A percentile compares a stretch with the other conserved stretches of the same genome.
Conservation (phyloP, 2,888 invertebrate genomes). For the Oeneis ivallda region DNA sequence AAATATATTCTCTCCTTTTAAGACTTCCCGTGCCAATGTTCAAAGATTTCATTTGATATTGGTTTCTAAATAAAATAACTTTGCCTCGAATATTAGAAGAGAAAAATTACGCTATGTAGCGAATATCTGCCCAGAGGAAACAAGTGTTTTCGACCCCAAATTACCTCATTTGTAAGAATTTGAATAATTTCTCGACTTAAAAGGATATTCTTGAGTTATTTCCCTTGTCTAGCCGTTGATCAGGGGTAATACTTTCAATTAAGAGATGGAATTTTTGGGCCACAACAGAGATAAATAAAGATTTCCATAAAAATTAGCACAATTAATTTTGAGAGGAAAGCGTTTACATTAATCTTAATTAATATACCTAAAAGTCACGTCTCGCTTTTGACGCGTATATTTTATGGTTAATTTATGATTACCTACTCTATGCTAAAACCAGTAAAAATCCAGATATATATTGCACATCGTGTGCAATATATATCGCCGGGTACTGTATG, state of each 20-base stretch:
- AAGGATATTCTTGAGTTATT: slow-evolving; percentile 48
- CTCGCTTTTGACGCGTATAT: too few relatives aligned
- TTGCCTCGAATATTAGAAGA: slow-evolving; percentile 4
- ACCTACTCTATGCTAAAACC: too few relatives aligned
- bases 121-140: slow-evolving; percentile 20
- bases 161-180: slow-evolving; percentile 43
- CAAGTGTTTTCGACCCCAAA: slow-evolving; percentile 35
- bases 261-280: slow-evolving; percentile 17
- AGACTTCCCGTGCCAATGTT: background rate
- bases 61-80: slow-evolving; percentile 4
- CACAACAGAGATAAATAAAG: slow-evolving; percentile 17
- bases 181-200: slow-evolving; percentile 46
- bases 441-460: too few relatives aligned
- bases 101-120: background rate
- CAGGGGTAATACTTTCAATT: slow-evolving; percentile 30
- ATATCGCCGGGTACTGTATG: too few relatives aligned
- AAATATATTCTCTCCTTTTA: background rate
- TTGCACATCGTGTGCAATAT: too few relatives aligned
- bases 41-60: slow-evolving; percentile 3
- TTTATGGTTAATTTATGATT: too few relatives aligned
- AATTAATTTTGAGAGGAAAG: background rate
- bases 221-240: slow-evolving; percentile 44
- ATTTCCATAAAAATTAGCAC: background rate
- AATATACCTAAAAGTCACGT: background rate
- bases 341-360: background rate